These are phyloP conservation scores for Hypomecis atomaria DNA, from an alignment of 2,888 invertebrate genomes.

Conservation along the genomic window DNA sequence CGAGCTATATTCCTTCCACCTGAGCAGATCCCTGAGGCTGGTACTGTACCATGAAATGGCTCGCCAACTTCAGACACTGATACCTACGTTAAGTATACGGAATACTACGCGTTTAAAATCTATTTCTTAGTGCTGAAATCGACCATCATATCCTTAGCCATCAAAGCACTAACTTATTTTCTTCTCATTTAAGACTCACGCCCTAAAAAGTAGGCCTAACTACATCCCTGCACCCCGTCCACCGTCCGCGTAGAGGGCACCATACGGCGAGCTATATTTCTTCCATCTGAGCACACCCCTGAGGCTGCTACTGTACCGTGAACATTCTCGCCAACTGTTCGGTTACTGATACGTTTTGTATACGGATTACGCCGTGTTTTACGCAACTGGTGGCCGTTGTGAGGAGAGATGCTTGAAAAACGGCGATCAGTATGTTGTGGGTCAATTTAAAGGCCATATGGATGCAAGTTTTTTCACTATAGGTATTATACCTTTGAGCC, in stretches of 20 bases:
- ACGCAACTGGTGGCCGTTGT: conserved; percentile 41
- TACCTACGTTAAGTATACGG: too few relatives aligned
- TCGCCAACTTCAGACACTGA: too few relatives aligned
- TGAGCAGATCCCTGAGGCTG: conserved; percentile 67
- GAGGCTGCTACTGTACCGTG: conserved; percentile 50
- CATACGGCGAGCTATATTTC: conserved; percentile 40
- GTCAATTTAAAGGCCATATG: conserved; percentile 16
- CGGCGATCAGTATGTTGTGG: background rate
- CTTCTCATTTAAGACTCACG: too few relatives aligned
- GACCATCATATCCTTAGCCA: too few relatives aligned
- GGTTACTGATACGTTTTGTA: conserved; percentile 59
- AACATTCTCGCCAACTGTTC: conserved; percentile 51
- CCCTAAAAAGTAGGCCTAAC: background rate
- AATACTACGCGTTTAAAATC: too few relatives aligned
- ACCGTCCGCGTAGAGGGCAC: conserved; percentile 22
- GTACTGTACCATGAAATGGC: too few relatives aligned
- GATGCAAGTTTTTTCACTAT: background rate
- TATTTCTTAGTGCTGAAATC: too few relatives aligned
- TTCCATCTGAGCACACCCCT: conserved; percentile 61
- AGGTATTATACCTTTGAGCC: too few relatives aligned
- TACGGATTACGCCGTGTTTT: conserved; percentile 41
- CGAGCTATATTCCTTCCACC: conserved; percentile 44
- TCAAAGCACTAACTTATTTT: too few relatives aligned
- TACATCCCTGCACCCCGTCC: conserved; percentile 8
- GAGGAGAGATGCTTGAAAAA: conserved; percentile 20